Percentiles rank a stretch among this genome's conserved stretches.
Evolutionary conservation across 30 jellyfish, hydroid and myxozoan species (phyloP).

Genomic region (Mastigias papua): DNA sequence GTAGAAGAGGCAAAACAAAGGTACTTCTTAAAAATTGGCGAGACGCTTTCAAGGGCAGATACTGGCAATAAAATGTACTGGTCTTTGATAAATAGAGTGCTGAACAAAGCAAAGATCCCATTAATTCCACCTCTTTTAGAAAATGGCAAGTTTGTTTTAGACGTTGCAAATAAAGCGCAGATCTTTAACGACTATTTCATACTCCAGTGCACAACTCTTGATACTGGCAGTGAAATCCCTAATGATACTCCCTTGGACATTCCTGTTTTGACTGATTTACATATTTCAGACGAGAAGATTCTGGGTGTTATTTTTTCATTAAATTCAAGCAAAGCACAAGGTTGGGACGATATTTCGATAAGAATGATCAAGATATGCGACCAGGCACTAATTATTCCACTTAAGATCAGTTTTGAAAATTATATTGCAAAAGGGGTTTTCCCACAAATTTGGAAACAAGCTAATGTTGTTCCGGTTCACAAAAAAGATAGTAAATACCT

Average conservation of each 20-base stretch:
- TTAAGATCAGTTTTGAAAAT: background rate
- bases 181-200: slow-evolving; percentile 57
- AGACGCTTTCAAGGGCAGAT: slow-evolving; percentile 27
- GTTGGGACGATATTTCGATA: slow-evolving; percentile 70
- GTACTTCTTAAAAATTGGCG: background rate
- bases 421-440: background rate
- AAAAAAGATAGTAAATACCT: background rate
- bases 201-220: slow-evolving; percentile 51
- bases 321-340: slow-evolving; percentile 39
- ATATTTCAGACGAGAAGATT: slow-evolving; percentile 2
- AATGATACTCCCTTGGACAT: slow-evolving; percentile 46
- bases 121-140: slow-evolving; percentile 57
- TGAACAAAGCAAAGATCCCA: slow-evolving; percentile 58
- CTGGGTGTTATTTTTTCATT: slow-evolving; percentile 15
- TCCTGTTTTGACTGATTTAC: slow-evolving; percentile 5
- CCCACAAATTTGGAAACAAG: slow-evolving; percentile 4
- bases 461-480: slow-evolving; percentile 9
- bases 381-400: background rate
- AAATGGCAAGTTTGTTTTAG: slow-evolving; percentile 28
- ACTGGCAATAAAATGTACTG: background rate
- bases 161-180: slow-evolving; percentile 47
- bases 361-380: slow-evolving; percentile 39
- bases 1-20: slow-evolving; percentile 5
- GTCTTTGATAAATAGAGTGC: slow-evolving; percentile 1
- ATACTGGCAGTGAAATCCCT: slow-evolving; percentile 56